phyloP scores from a whole-genome alignment of 2,888 invertebrate species.

The Drymonia ruficornis region DNA sequence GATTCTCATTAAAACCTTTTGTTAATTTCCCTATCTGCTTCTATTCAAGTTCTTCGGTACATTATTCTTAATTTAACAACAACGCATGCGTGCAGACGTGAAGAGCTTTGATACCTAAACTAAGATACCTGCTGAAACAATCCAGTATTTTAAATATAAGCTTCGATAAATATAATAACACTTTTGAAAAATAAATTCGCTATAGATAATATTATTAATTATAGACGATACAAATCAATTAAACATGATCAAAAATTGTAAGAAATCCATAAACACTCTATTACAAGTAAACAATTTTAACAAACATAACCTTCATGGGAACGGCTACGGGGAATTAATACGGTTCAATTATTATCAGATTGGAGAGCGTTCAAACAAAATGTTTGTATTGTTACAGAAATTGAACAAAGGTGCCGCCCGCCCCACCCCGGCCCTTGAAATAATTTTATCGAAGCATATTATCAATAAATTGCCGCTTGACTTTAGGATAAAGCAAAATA shows the following conservation, averaged over 20 bases:
- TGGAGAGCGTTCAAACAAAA: slow-evolving; percentile 10
- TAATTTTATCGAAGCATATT: slow-evolving; percentile 38
- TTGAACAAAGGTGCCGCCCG: slow-evolving; percentile 1
- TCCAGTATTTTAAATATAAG: too few species aligned
- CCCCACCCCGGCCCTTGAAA: slow-evolving; percentile 2
- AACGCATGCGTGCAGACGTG: too few species aligned
- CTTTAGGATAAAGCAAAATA: slow-evolving; percentile 53
- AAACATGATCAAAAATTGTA: background rate
- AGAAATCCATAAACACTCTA: background rate
- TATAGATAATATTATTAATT: too few species aligned
- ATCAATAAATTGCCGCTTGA: slow-evolving; percentile 50
- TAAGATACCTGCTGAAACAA: too few species aligned
- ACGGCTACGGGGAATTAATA: slow-evolving; percentile 10
- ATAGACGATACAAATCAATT: too few species aligned
- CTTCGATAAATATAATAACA: too few species aligned
- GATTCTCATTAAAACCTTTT: slow-evolving; percentile 31
- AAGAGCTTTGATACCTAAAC: too few species aligned
- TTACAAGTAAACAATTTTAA: background rate
- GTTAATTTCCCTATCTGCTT: slow-evolving; percentile 14
- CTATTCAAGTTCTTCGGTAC: too few species aligned
- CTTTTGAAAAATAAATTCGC: too few species aligned
- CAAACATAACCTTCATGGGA: background rate
- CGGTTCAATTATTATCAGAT: slow-evolving; percentile 17
- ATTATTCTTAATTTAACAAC: too few species aligned
- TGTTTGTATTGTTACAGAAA: slow-evolving; percentile 8